Conservation (phyloP, 2,113 vertebrate species). For the Nannospalax galili region DNA sequence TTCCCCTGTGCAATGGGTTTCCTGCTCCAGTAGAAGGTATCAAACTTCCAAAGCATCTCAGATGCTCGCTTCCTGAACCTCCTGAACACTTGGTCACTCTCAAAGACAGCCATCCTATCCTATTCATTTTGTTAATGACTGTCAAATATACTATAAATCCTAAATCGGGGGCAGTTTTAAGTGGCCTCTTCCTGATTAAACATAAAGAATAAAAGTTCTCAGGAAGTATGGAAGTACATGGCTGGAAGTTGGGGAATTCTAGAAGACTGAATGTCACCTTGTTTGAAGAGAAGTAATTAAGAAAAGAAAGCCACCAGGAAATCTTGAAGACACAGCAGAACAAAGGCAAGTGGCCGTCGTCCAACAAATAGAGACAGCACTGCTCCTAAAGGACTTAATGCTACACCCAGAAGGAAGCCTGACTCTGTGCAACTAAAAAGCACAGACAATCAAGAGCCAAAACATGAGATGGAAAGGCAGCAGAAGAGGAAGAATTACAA, state of each 20-base stretch:
- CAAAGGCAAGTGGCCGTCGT: not conserved
- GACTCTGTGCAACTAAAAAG: not conserved
- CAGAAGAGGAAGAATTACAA: not conserved
- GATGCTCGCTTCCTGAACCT: no score
- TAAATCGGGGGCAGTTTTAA: not conserved
- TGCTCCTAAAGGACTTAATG: not conserved
- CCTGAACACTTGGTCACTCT: not conserved
- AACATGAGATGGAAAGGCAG: not conserved
- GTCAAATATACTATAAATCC: not conserved
- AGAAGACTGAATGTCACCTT: not conserved
- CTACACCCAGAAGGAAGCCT: not conserved
- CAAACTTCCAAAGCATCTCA: not conserved
- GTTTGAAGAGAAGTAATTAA: conserved; percentile 11
- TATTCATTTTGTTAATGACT: not conserved
- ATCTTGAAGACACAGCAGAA: not conserved
- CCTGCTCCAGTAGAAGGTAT: not conserved
- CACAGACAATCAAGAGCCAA: not conserved
- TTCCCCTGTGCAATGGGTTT: not conserved
- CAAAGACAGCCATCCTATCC: not conserved
- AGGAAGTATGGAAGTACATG: not conserved
- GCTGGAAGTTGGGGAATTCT: not conserved
- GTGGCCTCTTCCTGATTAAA: not conserved
- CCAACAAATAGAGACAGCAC: not conserved
- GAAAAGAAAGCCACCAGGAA: not conserved
- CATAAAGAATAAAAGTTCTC: not conserved